These are phyloP conservation scores for Cryptus armator DNA, from an alignment of 2,888 invertebrate species.

Conservation along the genomic window DNA sequence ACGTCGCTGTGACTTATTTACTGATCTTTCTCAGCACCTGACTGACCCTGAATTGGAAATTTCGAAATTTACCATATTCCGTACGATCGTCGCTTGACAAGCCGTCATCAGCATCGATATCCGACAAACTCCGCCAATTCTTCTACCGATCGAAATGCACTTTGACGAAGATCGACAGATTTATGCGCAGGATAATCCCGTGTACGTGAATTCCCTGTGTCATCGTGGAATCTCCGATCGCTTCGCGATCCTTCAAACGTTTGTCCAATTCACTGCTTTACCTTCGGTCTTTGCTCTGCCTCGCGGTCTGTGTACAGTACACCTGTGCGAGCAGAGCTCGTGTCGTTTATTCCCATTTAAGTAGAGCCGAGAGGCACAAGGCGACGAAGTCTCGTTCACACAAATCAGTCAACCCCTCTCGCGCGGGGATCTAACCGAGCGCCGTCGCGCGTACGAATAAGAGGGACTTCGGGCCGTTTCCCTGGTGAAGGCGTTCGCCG, in stretches of 20 bases:
- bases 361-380: constrained; percentile 78
- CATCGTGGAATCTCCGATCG: constrained; percentile 53
- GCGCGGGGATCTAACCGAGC: constrained; percentile 46
- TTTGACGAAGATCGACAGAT: constrained; percentile 17
- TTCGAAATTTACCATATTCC: not conserved
- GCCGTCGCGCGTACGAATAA: constrained; percentile 44
- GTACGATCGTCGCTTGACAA: not conserved
- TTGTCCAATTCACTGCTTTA: constrained; percentile 42
- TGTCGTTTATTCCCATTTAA: constrained; percentile 83
- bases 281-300: constrained; percentile 25
- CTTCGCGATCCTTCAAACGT: constrained; percentile 63
- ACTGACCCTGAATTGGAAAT: not conserved
- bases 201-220: constrained; percentile 40
- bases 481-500: constrained; percentile 77
- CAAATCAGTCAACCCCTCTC: constrained; percentile 82
- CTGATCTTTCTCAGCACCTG: not conserved
- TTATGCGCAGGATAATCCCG: constrained; percentile 18
- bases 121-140: not conserved
- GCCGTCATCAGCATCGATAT: not conserved
- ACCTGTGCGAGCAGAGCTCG: constrained; percentile 64
- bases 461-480: constrained; percentile 59
- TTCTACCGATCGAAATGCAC: not conserved
- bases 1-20: not conserved
- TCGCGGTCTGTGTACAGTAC: constrained; percentile 47
- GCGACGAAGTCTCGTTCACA: constrained; percentile 81